Evolutionary conservation across 2,113 vertebrate genomes (phyloP), one percentile per base, ranked within the genome.

Genomic region (Engystomops pustulosus): DNA sequence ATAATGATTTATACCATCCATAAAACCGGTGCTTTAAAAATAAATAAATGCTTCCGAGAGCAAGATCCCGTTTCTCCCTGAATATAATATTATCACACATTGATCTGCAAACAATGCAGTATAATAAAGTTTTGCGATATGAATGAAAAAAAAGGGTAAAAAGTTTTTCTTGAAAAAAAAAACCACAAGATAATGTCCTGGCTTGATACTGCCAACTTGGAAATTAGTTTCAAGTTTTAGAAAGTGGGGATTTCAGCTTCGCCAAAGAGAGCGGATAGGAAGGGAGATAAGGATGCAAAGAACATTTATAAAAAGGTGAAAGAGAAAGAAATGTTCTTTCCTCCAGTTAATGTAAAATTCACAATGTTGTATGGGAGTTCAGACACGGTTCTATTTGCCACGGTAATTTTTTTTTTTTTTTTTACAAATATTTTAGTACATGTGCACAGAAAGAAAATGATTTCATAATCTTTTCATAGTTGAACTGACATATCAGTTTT

Each of bases 201-300:
- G 60, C 8, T 71, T 38, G 36, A 72, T 82, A 72, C 47, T 72
- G 32, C 49, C 80, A 60, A 69, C 68, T 71, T 82, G 60, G 27
- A 82, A 82, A 82, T 82, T 71, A 72, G 68, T 82, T 82, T 82
- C 80, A 44, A 55, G 80, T 82, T 72, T 30, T 32, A 72, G 49
- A 60, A 60, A 58, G 47, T 58, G 34, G 41, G 65, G n/a, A 41
- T 71, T 41, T 71, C 17, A 45, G 51, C 30, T 30, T 9, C 9
- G 32, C 80, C 17, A 71, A 55, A 27, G 80, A 71, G 68, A 55
- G 15, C 15, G 30, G 65, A 81, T 70, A 44, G 69, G 44, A 71
- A 17, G 17, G 47, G 9, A 72, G 69, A 82, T 82, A 82, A 72
- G 79, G n/a, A 70, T 55, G 36, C 47, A 74, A 30, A 44, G 51